phyloP scores from a whole-genome alignment of 1,140 invertebrate species.

The Pteromalus puparum region DNA sequence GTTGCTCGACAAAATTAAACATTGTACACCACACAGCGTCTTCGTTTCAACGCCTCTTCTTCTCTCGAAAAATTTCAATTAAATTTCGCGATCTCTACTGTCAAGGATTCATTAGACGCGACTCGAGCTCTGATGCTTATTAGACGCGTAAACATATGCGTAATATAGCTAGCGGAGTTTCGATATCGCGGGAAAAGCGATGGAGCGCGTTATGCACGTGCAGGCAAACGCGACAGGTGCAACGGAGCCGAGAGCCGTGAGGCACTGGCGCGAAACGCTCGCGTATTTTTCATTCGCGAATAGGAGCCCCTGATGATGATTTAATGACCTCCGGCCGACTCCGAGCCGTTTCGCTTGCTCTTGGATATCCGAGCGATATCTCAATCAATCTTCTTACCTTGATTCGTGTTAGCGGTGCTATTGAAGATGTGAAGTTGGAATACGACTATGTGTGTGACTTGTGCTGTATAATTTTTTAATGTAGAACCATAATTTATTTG shows the following conservation, averaged over 20 bases:
- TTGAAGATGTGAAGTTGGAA: too few species aligned
- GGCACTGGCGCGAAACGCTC: neutral
- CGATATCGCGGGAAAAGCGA: neutral
- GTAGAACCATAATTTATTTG: too few species aligned
- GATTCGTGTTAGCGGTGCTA: neutral
- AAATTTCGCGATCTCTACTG: too few species aligned
- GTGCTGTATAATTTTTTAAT: too few species aligned
- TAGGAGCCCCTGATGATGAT: slow-evolving; percentile 19
- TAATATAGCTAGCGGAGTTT: neutral
- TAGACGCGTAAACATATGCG: too few species aligned
- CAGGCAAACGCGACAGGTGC: slow-evolving; percentile 19
- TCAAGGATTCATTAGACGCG: too few species aligned
- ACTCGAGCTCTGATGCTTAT: neutral
- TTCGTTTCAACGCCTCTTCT: too few species aligned
- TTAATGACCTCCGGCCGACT: slow-evolving; percentile 35
- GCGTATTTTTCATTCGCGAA: slow-evolving; percentile 34
- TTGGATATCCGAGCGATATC: neutral
- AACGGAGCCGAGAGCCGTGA: neutral
- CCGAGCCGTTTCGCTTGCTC: neutral
- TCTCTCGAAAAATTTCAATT: too few species aligned
- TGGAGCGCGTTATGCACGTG: neutral
- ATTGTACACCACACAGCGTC: too few species aligned
- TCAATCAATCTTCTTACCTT: neutral
- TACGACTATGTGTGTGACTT: too few species aligned
- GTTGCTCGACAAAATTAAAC: too few species aligned